Evolutionary conservation across 1,140 invertebrate species (phyloP).

Genomic region (Drosophila murphyi): DNA sequence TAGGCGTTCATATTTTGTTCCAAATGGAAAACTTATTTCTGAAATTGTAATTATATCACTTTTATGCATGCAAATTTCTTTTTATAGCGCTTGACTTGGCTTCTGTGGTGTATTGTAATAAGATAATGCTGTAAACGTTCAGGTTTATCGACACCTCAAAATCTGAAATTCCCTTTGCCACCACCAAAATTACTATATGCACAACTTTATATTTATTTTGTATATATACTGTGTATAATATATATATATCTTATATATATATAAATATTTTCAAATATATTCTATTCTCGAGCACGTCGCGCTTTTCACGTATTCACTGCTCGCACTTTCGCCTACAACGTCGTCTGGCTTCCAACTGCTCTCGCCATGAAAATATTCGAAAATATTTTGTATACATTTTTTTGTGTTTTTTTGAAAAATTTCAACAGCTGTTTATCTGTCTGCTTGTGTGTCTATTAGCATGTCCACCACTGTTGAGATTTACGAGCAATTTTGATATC

Average conservation of each 20-base stretch:
- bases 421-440: conserved; percentile 30
- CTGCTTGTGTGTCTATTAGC: neutral
- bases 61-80: conserved; percentile 44
- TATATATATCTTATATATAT: conserved; percentile 12
- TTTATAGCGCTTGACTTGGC: conserved; percentile 16
- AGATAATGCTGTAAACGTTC: no score
- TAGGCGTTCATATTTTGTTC: conserved; percentile 63
- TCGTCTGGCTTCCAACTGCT: conserved; percentile 65
- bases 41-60: conserved; percentile 69
- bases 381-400: conserved; percentile 48
- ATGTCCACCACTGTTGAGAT: neutral
- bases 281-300: conserved; percentile 22
- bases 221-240: conserved; percentile 28
- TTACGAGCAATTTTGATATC: neutral
- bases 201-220: conserved; percentile 4
- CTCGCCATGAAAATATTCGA: conserved; percentile 34
- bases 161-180: neutral
- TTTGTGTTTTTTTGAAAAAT: neutral
- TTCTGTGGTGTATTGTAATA: neutral
- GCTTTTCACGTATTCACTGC: conserved; percentile 22
- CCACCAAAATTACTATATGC: conserved; percentile 1
- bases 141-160: neutral
- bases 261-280: conserved; percentile 8
- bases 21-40: conserved; percentile 49
- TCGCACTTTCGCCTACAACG: conserved; percentile 48